Conservation (phyloP, 1,140 invertebrate genomes). For the Microplitis mediator region DNA sequence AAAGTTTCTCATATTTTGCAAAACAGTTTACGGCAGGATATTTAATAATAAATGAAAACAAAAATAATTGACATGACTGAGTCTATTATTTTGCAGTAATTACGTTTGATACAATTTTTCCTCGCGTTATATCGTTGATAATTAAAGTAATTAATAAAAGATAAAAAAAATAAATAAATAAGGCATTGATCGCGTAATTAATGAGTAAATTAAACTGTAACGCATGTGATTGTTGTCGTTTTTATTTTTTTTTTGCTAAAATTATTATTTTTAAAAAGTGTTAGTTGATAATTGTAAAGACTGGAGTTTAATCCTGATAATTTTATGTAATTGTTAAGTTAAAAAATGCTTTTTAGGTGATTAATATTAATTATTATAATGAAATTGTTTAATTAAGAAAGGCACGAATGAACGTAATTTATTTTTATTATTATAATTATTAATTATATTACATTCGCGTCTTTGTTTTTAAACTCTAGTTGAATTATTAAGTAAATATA, state of each 20-base stretch:
- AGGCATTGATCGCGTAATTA: conserved; percentile 19
- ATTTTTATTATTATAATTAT: conserved; percentile 1
- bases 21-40: conserved; percentile 32
- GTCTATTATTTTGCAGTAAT: conserved; percentile 26
- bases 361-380: background rate
- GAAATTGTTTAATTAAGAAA: background rate
- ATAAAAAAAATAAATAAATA: background rate
- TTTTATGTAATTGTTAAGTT: background rate
- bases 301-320: background rate
- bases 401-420: background rate
- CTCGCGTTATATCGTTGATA: conserved; percentile 21
- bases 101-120: conserved; percentile 25
- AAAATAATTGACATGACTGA: conserved; percentile 28
- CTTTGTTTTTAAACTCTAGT: background rate
- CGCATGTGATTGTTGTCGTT: conserved; percentile 8
- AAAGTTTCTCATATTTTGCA: conserved; percentile 42
- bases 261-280: background rate
- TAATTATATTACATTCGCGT: background rate
- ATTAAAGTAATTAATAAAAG: conserved; percentile 3
- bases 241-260: background rate
- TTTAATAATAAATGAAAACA: conserved; percentile 9
- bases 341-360: background rate
- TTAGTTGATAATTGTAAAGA: background rate
- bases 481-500: background rate
- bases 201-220: conserved; percentile 8